Evolutionary conservation across 2,888 invertebrate genomes (phyloP).

Genomic region (Chouioia cunea): DNA sequence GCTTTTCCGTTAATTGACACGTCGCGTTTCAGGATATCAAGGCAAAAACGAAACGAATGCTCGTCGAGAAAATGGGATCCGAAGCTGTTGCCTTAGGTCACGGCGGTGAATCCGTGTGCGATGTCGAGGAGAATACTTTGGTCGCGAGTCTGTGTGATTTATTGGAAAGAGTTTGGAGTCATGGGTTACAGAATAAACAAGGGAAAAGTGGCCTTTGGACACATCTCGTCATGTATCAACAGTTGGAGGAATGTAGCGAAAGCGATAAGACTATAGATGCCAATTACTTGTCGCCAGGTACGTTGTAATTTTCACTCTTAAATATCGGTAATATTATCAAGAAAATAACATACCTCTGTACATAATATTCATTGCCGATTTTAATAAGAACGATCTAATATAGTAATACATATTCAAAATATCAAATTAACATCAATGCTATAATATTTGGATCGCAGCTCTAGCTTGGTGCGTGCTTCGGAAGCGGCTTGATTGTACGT

Average conservation of each 20-base stretch:
- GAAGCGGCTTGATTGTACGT: slow-evolving; percentile 92
- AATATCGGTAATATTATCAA: slow-evolving; percentile 18
- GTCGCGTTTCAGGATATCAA: slow-evolving; percentile 80
- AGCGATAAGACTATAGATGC: slow-evolving; percentile 73
- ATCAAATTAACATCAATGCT: slow-evolving; percentile 42
- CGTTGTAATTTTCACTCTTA: slow-evolving; percentile 47
- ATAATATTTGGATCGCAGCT: slow-evolving; percentile 73
- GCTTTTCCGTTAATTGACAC: not conserved
- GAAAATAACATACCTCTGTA: not conserved
- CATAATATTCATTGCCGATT: not conserved
- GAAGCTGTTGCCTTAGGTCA: slow-evolving; percentile 96
- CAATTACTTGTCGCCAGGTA: slow-evolving; percentile 76
- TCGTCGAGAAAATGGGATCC: slow-evolving; percentile 98
- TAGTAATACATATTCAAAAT: slow-evolving; percentile 29
- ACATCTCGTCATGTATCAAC: slow-evolving; percentile 91
- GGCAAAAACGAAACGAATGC: slow-evolving; percentile 96
- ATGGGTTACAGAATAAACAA: slow-evolving; percentile 94
- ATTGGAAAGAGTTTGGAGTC: slow-evolving; percentile 97
- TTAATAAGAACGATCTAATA: slow-evolving; percentile 2
- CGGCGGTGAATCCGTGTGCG: slow-evolving; percentile 80
- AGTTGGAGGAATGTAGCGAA: slow-evolving; percentile 79
- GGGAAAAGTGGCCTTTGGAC: slow-evolving; percentile 99
- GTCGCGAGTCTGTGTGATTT: slow-evolving; percentile 98
- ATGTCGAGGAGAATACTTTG: slow-evolving; percentile 95
- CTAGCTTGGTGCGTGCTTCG: slow-evolving; percentile 94